Conservation (phyloP, 2,888 invertebrate species). For the Temnothorax unifasciatus region DNA sequence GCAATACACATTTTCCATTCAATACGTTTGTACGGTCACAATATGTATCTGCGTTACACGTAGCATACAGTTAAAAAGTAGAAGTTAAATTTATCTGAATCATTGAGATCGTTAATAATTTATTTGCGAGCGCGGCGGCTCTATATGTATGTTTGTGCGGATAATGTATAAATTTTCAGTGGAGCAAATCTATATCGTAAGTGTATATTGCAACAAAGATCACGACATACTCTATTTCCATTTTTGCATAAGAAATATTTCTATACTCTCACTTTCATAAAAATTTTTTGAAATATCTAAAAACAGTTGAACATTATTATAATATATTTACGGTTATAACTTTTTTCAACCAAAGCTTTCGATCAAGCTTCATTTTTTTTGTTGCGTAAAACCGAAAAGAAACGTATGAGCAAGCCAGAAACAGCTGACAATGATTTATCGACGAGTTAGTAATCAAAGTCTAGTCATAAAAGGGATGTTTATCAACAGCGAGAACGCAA, state of each 20-base stretch:
- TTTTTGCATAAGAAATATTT: slow-evolving; percentile 19
- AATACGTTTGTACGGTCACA: not conserved
- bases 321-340: not conserved
- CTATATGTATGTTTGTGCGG: not conserved
- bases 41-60: not conserved
- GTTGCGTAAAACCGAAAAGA: not conserved
- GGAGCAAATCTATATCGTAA: slow-evolving; percentile 11
- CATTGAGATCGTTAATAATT: slow-evolving; percentile 1
- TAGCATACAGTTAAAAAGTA: slow-evolving; percentile 5
- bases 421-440: not conserved
- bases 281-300: not conserved
- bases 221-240: not conserved
- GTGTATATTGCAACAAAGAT: not conserved
- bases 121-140: not conserved
- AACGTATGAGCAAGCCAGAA: not conserved
- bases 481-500: slow-evolving; percentile 6
- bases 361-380: slow-evolving; percentile 1
- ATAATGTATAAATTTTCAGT: slow-evolving; percentile 14
- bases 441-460: not conserved
- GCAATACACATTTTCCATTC: slow-evolving; percentile 52
- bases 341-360: not conserved
- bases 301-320: slow-evolving; percentile 13
- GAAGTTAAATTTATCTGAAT: not conserved
- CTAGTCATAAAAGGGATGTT: not conserved
- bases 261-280: slow-evolving; percentile 8